Evolutionary conservation across 2,888 invertebrate species (phyloP).

Genomic region (Eupsilia transversa): DNA sequence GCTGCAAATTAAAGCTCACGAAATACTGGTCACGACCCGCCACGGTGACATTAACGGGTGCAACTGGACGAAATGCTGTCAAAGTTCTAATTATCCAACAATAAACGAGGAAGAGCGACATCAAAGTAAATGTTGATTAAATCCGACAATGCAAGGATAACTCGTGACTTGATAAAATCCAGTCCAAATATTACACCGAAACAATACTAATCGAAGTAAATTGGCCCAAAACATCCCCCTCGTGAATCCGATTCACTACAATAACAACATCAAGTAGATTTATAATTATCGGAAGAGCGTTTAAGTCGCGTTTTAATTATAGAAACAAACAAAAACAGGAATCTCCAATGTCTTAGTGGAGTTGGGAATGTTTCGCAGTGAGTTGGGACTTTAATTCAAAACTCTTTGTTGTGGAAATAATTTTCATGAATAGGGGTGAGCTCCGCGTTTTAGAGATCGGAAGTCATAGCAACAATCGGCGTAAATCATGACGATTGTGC

Average conservation of each 20-base stretch:
- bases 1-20: slow-evolving; percentile 71
- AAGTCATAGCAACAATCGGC: slow-evolving; percentile 62
- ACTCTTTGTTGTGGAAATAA: slow-evolving; percentile 76
- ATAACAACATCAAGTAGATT: slow-evolving; percentile 81
- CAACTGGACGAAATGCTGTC: slow-evolving; percentile 23
- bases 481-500: slow-evolving; percentile 67
- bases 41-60: slow-evolving; percentile 36
- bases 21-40: slow-evolving; percentile 68
- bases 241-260: slow-evolving; percentile 77
- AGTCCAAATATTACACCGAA: slow-evolving; percentile 59
- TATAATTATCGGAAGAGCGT: slow-evolving; percentile 84
- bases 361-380: slow-evolving; percentile 76
- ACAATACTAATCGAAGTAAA: slow-evolving; percentile 71
- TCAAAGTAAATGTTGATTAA: slow-evolving; percentile 38
- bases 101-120: slow-evolving; percentile 8
- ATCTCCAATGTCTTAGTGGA: slow-evolving; percentile 82
- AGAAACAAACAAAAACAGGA: slow-evolving; percentile 87
- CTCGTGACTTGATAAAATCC: slow-evolving; percentile 57
- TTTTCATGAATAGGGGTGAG: slow-evolving; percentile 69
- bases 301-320: slow-evolving; percentile 87
- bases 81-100: neutral
- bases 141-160: slow-evolving; percentile 24
- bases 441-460: slow-evolving; percentile 48
- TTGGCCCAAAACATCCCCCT: slow-evolving; percentile 70
- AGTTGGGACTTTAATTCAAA: slow-evolving; percentile 77